Evolutionary conservation across 2,888 invertebrate genomes (phyloP), one percentile per base, ranked within the genome.

Genomic region (Morpho achilles): DNA sequence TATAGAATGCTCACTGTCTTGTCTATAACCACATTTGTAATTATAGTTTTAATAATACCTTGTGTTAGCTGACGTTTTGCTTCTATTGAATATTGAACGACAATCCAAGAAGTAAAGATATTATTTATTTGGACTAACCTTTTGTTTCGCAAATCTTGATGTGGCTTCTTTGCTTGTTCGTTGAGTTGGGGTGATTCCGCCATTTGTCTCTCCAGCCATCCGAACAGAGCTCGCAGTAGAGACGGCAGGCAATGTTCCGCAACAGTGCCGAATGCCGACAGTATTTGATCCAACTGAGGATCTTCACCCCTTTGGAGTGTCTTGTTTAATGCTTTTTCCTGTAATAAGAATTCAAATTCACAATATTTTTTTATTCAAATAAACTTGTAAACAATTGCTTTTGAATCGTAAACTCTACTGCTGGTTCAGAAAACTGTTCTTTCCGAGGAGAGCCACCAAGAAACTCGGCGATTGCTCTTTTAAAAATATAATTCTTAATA

Each of bases 241-340:
- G 99, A 99, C 0, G 99, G 99, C 66, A 99, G 89, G 82, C 99
- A 99, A 80, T 99, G 98, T 79, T 99, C 99, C 0, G 99, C 98
- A 3, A 98, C 98, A 8, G 96, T 96, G 10, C 98, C 97, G 74
- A 99, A 95, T 0, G 98, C 96, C 53, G 95, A 95, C 50, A 99
- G 87, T 47, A 99, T 91, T 84, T 99, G 98, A 84, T 99, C 99
- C 75, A 99, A 96, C 69, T 98, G 96, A 7, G 94, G 90, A 88
- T 99, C 99, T 90, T 99, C 99, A 8, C 99, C 99, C 65, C 98
- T 93, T 87, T 99, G 99, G 57, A 99, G 85, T 2, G 97, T 94
- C 91, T 99, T 99, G 40, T 98, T 97, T 44, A 99, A 84, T n/a
- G 97, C 95, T 78, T 97, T 97, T 77, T 99, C 99, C 94, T 96